Percentiles rank a stretch among this genome's conserved stretches.
Evolutionary conservation across 1,140 invertebrate genomes (phyloP).

Genomic region (Leptonema lineaticorne): DNA sequence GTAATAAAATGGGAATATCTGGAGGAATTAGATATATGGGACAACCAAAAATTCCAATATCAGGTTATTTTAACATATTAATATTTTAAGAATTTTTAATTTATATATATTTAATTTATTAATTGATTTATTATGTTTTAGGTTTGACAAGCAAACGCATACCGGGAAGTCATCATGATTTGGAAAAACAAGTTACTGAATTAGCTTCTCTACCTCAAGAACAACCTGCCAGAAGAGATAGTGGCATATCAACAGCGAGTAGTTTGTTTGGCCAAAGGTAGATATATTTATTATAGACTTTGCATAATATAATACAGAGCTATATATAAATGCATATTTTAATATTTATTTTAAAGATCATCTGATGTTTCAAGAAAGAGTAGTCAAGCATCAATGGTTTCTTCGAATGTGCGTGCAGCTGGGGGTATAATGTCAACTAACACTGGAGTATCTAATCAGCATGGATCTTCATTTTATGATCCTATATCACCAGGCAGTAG

Average conservation of each 20-base stretch:
- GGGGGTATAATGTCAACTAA: conserved; percentile 45
- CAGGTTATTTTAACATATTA: conserved; percentile 44
- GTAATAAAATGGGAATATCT: conserved; percentile 50
- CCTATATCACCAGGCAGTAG: conserved; percentile 86
- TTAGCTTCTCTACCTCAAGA: conserved; percentile 46
- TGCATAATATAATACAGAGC: not conserved
- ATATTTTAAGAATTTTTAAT: not conserved
- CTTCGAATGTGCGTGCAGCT: conserved; percentile 38
- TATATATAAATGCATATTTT: not conserved
- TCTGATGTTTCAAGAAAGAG: conserved; percentile 66
- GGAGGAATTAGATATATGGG: conserved; percentile 47
- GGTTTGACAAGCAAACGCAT: conserved; percentile 19
- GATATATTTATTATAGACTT: not conserved
- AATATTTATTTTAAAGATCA: conserved; percentile 44
- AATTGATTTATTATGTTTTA: conserved; percentile 7
- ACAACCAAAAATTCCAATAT: conserved; percentile 37
- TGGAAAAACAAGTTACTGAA: conserved; percentile 46
- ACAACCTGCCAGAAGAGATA: conserved; percentile 52
- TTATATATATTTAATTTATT: not conserved
- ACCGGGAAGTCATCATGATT: conserved; percentile 25
- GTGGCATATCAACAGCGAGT: conserved; percentile 55
- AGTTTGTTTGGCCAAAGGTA: conserved; percentile 55
- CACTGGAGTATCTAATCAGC: conserved; percentile 43
- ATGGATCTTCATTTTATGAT: conserved; percentile 71
- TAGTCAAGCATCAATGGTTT: conserved; percentile 73